Base-by-base conservation (phyloP, 2,113 vertebrate genomes). In the Cinclus cinclus region DNA sequence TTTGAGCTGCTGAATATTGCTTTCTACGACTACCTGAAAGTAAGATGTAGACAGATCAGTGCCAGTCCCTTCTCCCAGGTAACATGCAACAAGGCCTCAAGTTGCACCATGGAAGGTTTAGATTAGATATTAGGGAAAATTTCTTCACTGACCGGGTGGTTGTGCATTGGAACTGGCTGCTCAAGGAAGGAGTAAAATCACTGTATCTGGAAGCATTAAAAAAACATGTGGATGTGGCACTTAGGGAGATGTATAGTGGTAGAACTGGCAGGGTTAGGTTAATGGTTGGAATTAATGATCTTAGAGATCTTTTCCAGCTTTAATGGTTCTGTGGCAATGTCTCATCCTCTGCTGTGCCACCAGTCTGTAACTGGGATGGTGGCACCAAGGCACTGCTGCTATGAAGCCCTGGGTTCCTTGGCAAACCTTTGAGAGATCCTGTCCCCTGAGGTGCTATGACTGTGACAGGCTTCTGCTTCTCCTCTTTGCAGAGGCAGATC, bases 191-290 rank as follows among this genome's bases (percentile, higher is more conserved):
- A 8, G 15, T 70, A 22, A 41, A 83, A 62, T 62, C 39, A 12
- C 9, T 39, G 35, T 47, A 6, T 8, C 41, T 69, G 42, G 22
- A 42, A 70, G 19, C 8, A 33, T 63, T 73, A 19, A 59, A 49
- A 47, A 77, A 28, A 1, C 9, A 5, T 4, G 11, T 21, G 37
- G 25, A 41, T 56, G 22, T 42, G 49, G n/a, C 71, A 42, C 31
- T 56, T 56, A 7, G 17, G 53, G 39, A 55, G 21, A 21, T 0
- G 0, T 28, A 28, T 7, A 42, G 27, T 13, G 28, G 27, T 37
- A 21, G 42, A 42, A 22, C 6, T 9, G 15, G 12, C n/a, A 62
- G 14, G 28, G 35, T 42, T 23, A 13, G 10, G 18, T 35, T 55
- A 76, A 83, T 42, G 22, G 18, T 19, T 77, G 31, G 23, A 70